Base-by-base conservation (phyloP, 2,113 vertebrate species). In the Oncorhynchus masou region DNA sequence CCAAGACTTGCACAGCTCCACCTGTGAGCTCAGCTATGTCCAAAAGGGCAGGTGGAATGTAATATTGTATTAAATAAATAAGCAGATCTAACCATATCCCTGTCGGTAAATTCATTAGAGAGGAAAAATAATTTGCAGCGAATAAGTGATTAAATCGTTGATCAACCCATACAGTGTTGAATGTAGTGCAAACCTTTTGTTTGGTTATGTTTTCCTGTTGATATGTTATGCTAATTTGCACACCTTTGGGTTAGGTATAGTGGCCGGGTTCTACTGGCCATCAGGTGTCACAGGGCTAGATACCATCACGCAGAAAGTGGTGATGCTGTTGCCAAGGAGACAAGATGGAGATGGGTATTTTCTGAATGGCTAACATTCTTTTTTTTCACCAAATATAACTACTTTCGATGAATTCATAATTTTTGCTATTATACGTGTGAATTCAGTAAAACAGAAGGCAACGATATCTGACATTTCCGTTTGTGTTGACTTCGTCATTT, bases 201-300 rank as follows among this genome's bases (percentile, higher is more conserved):
- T 78, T 78, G 79, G 84, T 82, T 80, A 19, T 19, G 51, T 19
- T 54, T 16, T 4, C 51, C 13, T 19, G 13, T 16, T 19, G 16
- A 54, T 19, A 54, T 19, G 15, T 16, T 19, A 54, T 54, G 12
- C 16, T 54, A 3, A 54, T 54, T 19, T 15, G 13, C 51, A 54
- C 51, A 54, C 12, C 51, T 54, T 51, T 54, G 51, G 3, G 12
- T 54, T 54, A 19, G 59, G 13, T 24, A 62, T n/a, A 62, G 7
- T 5, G 20, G n/a, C 59, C 65, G 20, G 49, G 51, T 73, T 66
- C 64, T 69, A 29, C 71, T 29, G 51, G 62, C 64, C 68, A 19
- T 13, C 73, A 78, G 76, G 76, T 71, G 71, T 68, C 71, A 68
- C 12, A 73, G 62, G 39, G 70, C 24, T 20, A 59, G 70, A 73